Evolutionary conservation across 2,797 vertebrate species (phyloP).

Genomic region (Stomatorhinus walkeri): DNA sequence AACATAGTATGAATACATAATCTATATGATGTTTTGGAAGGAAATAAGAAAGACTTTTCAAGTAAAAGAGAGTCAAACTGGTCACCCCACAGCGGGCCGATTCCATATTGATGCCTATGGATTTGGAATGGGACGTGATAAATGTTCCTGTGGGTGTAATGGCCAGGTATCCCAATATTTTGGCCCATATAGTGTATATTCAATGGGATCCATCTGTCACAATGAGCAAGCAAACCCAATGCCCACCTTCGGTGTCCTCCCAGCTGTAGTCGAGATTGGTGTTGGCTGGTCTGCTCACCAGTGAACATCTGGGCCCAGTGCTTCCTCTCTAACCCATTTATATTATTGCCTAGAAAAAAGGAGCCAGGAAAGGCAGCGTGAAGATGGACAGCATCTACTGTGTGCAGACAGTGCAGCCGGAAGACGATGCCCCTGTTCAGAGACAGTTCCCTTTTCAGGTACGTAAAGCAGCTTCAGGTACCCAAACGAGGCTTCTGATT

Average conservation of each 20-base stretch:
- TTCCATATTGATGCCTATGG: background rate
- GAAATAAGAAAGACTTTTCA: background rate
- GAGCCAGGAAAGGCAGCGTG: background rate
- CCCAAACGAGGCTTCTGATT: background rate
- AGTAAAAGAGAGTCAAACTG: background rate
- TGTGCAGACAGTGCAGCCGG: background rate
- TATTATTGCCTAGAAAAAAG: background rate
- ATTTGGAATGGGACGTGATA: background rate
- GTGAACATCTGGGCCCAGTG: background rate
- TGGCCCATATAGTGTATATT: background rate
- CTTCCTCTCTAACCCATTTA: background rate
- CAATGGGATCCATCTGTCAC: background rate
- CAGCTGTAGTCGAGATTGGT: background rate
- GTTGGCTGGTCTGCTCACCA: background rate
- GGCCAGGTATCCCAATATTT: background rate
- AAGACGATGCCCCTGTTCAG: background rate
- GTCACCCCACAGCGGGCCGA: background rate
- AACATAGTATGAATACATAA: background rate
- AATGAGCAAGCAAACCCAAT: background rate
- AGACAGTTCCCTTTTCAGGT: background rate
- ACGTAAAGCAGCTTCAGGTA: background rate
- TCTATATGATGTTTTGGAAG: background rate
- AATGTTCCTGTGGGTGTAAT: background rate
- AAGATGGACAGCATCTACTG: background rate
- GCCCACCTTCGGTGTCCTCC: background rate